Percentiles rank a stretch among this genome's conserved stretches.
phyloP scores from a whole-genome alignment of 1,140 invertebrate genomes.

The Hirudo medicinalis region DNA sequence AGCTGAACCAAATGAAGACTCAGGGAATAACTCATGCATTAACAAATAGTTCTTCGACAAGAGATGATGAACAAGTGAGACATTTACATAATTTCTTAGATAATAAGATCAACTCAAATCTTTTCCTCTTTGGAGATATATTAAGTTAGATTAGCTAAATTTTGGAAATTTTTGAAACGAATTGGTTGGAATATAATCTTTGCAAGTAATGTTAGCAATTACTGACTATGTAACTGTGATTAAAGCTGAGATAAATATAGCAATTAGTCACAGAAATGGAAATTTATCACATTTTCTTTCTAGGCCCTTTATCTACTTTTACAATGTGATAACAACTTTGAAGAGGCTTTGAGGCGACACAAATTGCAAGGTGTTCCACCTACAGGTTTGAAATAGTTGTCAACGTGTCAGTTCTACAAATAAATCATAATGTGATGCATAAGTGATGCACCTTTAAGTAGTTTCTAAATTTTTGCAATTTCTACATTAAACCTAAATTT shows the following conservation, averaged over 20 bases:
- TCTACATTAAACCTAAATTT: not conserved
- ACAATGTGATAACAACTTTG: slow-evolving; percentile 84
- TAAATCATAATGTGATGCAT: too few relatives aligned
- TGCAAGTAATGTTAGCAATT: not conserved
- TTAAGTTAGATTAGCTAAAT: too few relatives aligned
- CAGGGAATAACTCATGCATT: slow-evolving; percentile 47
- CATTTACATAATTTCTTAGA: slow-evolving; percentile 12
- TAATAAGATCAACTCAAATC: too few relatives aligned
- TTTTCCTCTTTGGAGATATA: too few relatives aligned
- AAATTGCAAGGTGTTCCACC: slow-evolving; percentile 61
- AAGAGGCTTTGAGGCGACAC: slow-evolving; percentile 69
- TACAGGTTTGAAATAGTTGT: slow-evolving; percentile 33
- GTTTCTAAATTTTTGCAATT: not conserved
- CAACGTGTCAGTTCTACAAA: too few relatives aligned
- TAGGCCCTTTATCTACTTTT: slow-evolving; percentile 77
- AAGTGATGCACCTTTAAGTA: too few relatives aligned
- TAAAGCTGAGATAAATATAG: too few relatives aligned
- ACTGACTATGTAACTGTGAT: too few relatives aligned
- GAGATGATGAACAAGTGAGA: slow-evolving; percentile 71
- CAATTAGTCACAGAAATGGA: not conserved
- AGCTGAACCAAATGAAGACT: slow-evolving; percentile 39
- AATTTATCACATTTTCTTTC: slow-evolving; percentile 24
- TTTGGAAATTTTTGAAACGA: not conserved
- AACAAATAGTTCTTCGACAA: slow-evolving; percentile 62
- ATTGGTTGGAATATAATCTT: slow-evolving; percentile 1